Conservation (phyloP, 1,140 invertebrate species). For the Saccostrea echinata region DNA sequence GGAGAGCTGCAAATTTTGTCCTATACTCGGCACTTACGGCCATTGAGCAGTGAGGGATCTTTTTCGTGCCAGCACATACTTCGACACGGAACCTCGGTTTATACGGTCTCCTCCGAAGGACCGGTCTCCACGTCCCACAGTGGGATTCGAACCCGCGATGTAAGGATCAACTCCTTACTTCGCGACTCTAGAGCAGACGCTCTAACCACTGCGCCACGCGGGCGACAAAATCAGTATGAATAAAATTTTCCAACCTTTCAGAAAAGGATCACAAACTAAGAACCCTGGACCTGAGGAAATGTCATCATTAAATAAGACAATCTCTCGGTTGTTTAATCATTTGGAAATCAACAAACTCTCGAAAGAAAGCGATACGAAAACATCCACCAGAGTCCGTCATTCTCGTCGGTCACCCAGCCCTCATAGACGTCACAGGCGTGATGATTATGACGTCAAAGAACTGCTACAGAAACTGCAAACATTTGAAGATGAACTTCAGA, state of each 20-base stretch:
- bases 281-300: conserved; percentile 35
- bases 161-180: too few relatives aligned
- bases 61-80: too few relatives aligned
- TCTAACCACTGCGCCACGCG: too few relatives aligned
- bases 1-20: too few relatives aligned
- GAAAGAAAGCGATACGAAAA: background rate
- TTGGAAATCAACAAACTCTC: conserved; percentile 44
- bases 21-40: too few relatives aligned
- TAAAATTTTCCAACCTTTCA: background rate
- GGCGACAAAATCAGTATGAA: too few relatives aligned
- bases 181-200: too few relatives aligned
- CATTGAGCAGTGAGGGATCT: too few relatives aligned
- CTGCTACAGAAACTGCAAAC: conserved; percentile 35
- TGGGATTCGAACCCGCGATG: too few relatives aligned
- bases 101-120: too few relatives aligned
- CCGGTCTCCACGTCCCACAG: too few relatives aligned
- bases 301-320: conserved; percentile 46
- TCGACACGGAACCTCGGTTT: too few relatives aligned
- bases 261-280: conserved; percentile 1
- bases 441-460: conserved; percentile 42
- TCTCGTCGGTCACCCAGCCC: background rate
- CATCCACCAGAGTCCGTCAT: background rate
- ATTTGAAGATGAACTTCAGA: conserved; percentile 50
- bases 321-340: conserved; percentile 47
- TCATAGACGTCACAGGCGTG: background rate